Evolutionary conservation across 2,113 vertebrate species (phyloP).

Genomic region (Kryptolebias marmoratus): DNA sequence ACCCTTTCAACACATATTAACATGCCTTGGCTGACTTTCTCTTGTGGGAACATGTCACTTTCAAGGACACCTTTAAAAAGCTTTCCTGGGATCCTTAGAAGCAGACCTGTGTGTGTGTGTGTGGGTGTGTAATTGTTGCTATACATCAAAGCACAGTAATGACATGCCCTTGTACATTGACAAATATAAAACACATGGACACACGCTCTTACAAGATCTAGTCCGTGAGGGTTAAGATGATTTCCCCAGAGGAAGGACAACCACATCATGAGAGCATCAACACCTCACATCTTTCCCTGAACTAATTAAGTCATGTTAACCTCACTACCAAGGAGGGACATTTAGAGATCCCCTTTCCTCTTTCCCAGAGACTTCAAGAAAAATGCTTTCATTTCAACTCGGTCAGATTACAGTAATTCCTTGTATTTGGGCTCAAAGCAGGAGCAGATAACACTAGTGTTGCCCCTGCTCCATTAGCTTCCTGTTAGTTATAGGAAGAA

Average conservation of each 20-base stretch:
- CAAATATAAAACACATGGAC: conserved; percentile 22
- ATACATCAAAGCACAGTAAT: conserved; percentile 14
- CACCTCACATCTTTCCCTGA: conserved; percentile 52
- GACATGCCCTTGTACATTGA: conserved; percentile 45
- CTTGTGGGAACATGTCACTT: conserved; percentile 15
- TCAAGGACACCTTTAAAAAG: conserved; percentile 47
- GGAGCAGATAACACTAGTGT: too few species aligned
- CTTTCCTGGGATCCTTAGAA: background rate
- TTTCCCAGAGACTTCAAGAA: too few species aligned
- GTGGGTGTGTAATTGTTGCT: conserved; percentile 6
- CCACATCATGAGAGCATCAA: conserved; percentile 41
- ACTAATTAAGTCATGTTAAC: conserved; percentile 26
- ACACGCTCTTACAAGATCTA: conserved; percentile 7
- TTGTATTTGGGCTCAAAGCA: too few species aligned
- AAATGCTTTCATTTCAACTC: too few species aligned
- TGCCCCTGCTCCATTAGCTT: too few species aligned
- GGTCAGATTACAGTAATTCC: too few species aligned
- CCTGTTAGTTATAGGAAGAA: too few species aligned
- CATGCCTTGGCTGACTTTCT: conserved; percentile 50
- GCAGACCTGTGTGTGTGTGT: background rate
- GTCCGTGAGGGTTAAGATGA: conserved; percentile 38
- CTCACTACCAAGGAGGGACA: conserved; percentile 3
- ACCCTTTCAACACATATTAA: conserved; percentile 79
- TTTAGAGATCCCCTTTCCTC: too few species aligned
- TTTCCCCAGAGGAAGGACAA: conserved; percentile 59